Percentiles rank a stretch among this genome's conserved stretches.
These are phyloP conservation scores for Cosmia trapezina DNA, from an alignment of 2,888 invertebrate species.

Conservation along the genomic window DNA sequence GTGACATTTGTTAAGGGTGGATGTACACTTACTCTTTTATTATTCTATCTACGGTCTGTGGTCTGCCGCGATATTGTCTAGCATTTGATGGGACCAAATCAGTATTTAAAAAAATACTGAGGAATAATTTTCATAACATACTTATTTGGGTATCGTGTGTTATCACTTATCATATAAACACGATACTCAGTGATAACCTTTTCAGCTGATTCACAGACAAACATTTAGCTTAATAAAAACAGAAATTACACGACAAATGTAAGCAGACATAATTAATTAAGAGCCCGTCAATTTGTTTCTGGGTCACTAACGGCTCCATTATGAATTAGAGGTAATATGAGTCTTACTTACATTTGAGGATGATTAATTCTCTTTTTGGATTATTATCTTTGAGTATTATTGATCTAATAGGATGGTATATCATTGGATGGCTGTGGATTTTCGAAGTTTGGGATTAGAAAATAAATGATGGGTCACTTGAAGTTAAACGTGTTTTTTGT, in stretches of 20 bases:
- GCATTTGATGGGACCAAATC: too few relatives aligned
- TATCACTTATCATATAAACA: neutral
- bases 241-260: slow-evolving; percentile 18
- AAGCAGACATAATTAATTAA: slow-evolving; percentile 42
- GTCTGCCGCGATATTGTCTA: too few relatives aligned
- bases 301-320: slow-evolving; percentile 37
- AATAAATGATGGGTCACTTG: neutral
- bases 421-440: neutral
- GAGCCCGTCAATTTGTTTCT: slow-evolving; percentile 38
- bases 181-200: neutral
- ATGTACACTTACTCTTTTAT: too few relatives aligned
- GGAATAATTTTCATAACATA: too few relatives aligned
- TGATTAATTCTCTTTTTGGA: slow-evolving; percentile 42
- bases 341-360: slow-evolving; percentile 10
- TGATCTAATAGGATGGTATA: slow-evolving; percentile 16
- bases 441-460: neutral
- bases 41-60: too few relatives aligned
- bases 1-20: too few relatives aligned
- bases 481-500: neutral
- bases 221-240: slow-evolving; percentile 8
- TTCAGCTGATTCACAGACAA: neutral
- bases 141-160: neutral
- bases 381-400: slow-evolving; percentile 28
- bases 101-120: too few relatives aligned
- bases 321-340: slow-evolving; percentile 40